Evolutionary conservation across 2,113 vertebrate species (phyloP).

Genomic region (Oryctolagus cuniculus): DNA sequence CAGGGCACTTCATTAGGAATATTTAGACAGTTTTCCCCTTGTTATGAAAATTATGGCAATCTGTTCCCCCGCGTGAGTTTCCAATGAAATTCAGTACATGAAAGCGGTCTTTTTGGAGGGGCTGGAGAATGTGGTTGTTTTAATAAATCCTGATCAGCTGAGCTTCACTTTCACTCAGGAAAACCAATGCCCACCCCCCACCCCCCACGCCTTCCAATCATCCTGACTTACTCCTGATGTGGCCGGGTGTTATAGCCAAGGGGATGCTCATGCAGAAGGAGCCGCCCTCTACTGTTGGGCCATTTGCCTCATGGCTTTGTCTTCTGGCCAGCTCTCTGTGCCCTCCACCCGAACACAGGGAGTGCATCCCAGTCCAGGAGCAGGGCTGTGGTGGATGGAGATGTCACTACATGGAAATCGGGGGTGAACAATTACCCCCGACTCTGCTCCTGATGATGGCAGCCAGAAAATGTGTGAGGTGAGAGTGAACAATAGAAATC

Average conservation of each 20-base stretch:
- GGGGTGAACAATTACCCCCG: neutral
- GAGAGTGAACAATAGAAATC: constrained; percentile 12
- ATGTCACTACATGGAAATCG: neutral
- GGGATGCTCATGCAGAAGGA: neutral
- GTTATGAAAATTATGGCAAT: constrained; percentile 75
- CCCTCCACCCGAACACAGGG: constrained; percentile 10
- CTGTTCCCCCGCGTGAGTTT: constrained; percentile 49
- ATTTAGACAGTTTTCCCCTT: constrained; percentile 76
- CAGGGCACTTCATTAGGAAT: constrained; percentile 69
- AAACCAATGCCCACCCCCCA: neutral
- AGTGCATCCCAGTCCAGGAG: neutral
- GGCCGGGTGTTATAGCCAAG: constrained; percentile 8
- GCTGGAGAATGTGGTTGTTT: constrained; percentile 21
- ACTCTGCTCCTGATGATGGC: constrained; percentile 46
- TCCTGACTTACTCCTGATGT: constrained; percentile 18
- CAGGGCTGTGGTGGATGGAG: neutral
- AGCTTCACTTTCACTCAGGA: constrained; percentile 65
- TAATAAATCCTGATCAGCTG: constrained; percentile 72
- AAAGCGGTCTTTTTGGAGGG: constrained; percentile 60
- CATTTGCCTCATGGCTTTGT: neutral
- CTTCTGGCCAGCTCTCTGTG: neutral
- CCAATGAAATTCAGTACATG: constrained; percentile 66
- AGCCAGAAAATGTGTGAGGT: neutral
- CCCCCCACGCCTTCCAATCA: constrained; percentile 27
- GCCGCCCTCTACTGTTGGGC: neutral